Evolutionary conservation across 2,888 invertebrate species (phyloP).

Genomic region (Eulithis testata): DNA sequence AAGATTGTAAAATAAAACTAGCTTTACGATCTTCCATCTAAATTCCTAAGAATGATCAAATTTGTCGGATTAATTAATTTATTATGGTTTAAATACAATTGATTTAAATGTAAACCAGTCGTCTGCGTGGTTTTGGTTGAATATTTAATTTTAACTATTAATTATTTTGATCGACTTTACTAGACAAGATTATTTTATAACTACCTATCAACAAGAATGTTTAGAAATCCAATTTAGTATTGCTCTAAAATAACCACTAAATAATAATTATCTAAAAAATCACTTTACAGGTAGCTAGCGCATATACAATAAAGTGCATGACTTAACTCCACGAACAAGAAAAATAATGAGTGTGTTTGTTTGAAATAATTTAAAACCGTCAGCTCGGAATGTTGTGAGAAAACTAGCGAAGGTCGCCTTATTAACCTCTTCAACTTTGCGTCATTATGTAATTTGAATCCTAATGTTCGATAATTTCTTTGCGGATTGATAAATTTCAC

Average conservation of each 20-base stretch:
- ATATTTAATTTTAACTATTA: too few species aligned
- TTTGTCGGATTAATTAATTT: conserved; percentile 20
- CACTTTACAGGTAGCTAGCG: too few species aligned
- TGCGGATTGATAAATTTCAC: conserved; percentile 27
- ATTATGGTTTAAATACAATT: conserved; percentile 14
- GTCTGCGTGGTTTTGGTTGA: background rate
- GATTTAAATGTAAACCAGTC: conserved; percentile 13
- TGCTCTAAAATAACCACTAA: too few species aligned
- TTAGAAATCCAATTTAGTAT: too few species aligned
- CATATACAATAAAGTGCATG: too few species aligned
- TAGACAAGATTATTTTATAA: too few species aligned
- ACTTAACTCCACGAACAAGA: too few species aligned
- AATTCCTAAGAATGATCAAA: conserved; percentile 34
- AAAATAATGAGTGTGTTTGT: background rate
- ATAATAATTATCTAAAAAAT: too few species aligned
- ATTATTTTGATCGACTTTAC: too few species aligned
- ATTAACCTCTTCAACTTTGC: conserved; percentile 34
- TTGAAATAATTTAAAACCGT: conserved; percentile 5
- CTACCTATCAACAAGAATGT: too few species aligned
- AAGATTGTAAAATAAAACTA: conserved; percentile 32
- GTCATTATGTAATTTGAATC: conserved; percentile 33
- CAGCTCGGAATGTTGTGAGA: conserved; percentile 32
- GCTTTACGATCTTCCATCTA: conserved; percentile 40
- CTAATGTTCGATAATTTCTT: conserved; percentile 27
- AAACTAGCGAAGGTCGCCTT: conserved; percentile 33